These are phyloP conservation scores for Listronotus bonariensis DNA, from an alignment of 1,140 invertebrate species.

Conservation along the genomic window DNA sequence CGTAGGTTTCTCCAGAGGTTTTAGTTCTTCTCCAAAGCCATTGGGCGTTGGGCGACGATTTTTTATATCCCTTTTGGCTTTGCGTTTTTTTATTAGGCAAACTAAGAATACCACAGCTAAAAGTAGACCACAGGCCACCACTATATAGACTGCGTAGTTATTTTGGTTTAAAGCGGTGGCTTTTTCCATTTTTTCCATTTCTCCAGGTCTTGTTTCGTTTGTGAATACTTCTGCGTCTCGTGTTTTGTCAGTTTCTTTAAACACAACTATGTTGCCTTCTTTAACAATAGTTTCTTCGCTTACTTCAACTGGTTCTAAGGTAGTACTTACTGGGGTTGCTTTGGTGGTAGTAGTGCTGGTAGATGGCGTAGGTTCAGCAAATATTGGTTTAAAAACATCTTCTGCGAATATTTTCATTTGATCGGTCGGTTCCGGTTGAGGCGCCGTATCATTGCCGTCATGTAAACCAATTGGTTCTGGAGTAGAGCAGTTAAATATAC, in stretches of 20 bases:
- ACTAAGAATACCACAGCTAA: slow-evolving; percentile 36
- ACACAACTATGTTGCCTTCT: slow-evolving; percentile 11
- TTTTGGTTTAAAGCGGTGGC: slow-evolving; percentile 37
- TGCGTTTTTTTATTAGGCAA: slow-evolving; percentile 37
- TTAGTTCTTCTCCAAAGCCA: slow-evolving; percentile 50
- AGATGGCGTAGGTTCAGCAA: slow-evolving; percentile 16
- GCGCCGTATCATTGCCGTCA: slow-evolving; percentile 38
- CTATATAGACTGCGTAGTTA: slow-evolving; percentile 40
- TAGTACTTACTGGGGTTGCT: not conserved
- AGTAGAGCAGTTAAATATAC: slow-evolving; percentile 42
- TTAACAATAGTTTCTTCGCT: slow-evolving; percentile 19
- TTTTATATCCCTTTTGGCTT: slow-evolving; percentile 34
- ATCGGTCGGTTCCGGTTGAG: slow-evolving; percentile 31
- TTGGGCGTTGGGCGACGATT: slow-evolving; percentile 31
- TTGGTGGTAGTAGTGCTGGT: slow-evolving; percentile 3
- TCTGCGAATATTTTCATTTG: slow-evolving; percentile 40
- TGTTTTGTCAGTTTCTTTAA: slow-evolving; percentile 30
- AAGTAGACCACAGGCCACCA: slow-evolving; percentile 39
- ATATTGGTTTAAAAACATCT: slow-evolving; percentile 38
- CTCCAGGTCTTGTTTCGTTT: slow-evolving; percentile 32
- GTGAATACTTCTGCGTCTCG: slow-evolving; percentile 19
- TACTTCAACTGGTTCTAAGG: slow-evolving; percentile 2
- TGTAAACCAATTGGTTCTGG: slow-evolving; percentile 39
- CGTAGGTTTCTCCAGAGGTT: slow-evolving; percentile 54
- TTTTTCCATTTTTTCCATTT: slow-evolving; percentile 44